A percentile compares a stretch with the other conserved stretches of the same genome.
Conservation (phyloP, 1,140 invertebrate species). For the Drosophila willistoni region DNA sequence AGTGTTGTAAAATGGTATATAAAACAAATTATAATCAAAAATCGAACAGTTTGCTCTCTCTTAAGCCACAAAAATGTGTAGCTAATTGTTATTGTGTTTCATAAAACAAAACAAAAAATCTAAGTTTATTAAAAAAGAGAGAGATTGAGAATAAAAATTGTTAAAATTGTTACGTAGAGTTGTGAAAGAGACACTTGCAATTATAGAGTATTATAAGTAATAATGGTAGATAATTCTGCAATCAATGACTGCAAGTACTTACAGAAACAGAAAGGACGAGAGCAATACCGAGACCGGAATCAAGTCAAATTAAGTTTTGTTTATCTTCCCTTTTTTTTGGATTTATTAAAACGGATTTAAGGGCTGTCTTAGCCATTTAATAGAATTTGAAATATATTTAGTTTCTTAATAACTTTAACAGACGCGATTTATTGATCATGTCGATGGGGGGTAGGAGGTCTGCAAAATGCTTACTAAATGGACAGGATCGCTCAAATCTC, state of each 20-base stretch:
- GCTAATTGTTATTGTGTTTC: not conserved
- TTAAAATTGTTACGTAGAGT: not conserved
- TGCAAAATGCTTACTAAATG: not conserved
- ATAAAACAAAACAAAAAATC: no score
- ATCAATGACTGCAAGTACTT: constrained; percentile 4
- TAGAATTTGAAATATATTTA: not conserved
- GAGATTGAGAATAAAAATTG: not conserved
- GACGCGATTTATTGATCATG: not conserved
- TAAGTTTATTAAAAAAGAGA: not conserved
- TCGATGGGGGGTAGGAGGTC: not conserved
- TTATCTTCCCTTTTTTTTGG: not conserved
- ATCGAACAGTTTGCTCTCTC: not conserved
- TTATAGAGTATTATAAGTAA: not conserved
- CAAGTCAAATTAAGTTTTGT: not conserved
- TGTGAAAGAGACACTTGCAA: constrained; percentile 3
- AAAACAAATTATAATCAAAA: constrained; percentile 1
- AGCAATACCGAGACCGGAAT: constrained; percentile 2
- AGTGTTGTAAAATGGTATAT: constrained; percentile 5
- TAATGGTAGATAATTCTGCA: not conserved
- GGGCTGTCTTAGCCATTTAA: no score
- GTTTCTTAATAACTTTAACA: not conserved
- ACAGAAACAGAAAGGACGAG: constrained; percentile 1
- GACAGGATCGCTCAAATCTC: constrained; percentile 4
- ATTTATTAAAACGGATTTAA: not conserved
- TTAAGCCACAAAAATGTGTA: not conserved